Percentiles rank a stretch among this genome's conserved stretches.
Conservation (phyloP, 2,113 vertebrate species). For the Ciconia maguari region DNA sequence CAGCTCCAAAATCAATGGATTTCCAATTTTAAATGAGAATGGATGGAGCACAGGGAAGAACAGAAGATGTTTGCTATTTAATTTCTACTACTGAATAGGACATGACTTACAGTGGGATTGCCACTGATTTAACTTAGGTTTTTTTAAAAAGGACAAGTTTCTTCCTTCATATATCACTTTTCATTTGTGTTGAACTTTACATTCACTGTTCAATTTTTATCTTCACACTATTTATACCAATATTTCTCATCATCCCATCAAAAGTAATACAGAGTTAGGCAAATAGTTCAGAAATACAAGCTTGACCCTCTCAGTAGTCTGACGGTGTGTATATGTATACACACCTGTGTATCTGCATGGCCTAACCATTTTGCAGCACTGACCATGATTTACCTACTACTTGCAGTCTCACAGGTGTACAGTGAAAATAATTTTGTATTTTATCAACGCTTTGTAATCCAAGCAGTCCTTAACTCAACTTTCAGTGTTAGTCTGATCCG, state of each 20-base stretch:
- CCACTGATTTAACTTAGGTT: background rate
- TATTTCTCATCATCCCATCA: background rate
- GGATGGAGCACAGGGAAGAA: background rate
- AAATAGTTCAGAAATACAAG: background rate
- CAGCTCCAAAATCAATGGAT: background rate
- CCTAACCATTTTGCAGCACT: background rate
- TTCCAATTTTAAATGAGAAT: background rate
- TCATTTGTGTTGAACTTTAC: background rate
- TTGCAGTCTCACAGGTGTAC: background rate
- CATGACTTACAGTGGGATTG: background rate
- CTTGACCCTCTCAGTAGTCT: background rate
- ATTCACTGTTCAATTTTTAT: background rate
- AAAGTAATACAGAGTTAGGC: background rate
- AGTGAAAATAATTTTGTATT: background rate
- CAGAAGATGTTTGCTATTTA: background rate
- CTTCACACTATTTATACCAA: background rate
- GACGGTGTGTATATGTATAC: too few relatives aligned
- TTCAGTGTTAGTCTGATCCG: fast-evolving
- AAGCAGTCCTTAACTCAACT: background rate
- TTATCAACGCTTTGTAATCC: background rate
- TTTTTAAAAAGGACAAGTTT: background rate
- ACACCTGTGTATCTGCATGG: fast-evolving
- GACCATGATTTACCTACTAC: background rate
- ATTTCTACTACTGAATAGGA: background rate
- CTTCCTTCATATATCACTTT: background rate